Evolutionary conservation across 2,797 vertebrate species (phyloP).

Genomic region (Manis crassicaudata): DNA sequence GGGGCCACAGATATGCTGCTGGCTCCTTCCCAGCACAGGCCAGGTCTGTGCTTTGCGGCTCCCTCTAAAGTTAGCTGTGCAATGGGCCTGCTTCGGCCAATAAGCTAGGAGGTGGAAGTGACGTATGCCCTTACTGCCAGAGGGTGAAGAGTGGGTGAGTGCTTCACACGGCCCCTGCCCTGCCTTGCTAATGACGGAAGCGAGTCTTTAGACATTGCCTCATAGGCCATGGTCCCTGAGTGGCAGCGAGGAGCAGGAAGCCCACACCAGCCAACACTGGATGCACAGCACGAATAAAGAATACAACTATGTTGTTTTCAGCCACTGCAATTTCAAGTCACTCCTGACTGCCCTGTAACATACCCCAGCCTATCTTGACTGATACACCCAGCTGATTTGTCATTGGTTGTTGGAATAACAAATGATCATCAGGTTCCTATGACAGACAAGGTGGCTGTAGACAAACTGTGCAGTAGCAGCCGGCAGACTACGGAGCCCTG

Average conservation of each 20-base stretch:
- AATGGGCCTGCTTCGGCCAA: not conserved
- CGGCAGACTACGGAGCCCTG: not conserved
- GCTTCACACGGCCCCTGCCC: not conserved
- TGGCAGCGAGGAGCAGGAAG: not conserved
- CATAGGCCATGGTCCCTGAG: not conserved
- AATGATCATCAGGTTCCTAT: not conserved
- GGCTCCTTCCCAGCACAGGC: not conserved
- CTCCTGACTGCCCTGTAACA: not conserved
- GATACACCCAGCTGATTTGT: not conserved
- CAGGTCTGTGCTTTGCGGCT: not conserved
- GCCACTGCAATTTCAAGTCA: not conserved
- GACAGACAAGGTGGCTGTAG: not conserved
- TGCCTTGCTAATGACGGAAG: not conserved
- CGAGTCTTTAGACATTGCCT: not conserved
- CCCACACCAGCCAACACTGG: not conserved
- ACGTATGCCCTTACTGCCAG: not conserved
- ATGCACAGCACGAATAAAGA: not conserved
- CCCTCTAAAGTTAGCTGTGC: not conserved
- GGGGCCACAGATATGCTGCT: not conserved
- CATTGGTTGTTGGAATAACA: not conserved
- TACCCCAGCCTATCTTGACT: not conserved
- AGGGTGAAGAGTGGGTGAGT: not conserved
- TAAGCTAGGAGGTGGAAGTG: not conserved
- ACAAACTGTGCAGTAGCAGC: not conserved
- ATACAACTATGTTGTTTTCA: not conserved